phyloP scores from a whole-genome alignment of 2,797 vertebrate genomes.

The Lophotriccus pileatus region DNA sequence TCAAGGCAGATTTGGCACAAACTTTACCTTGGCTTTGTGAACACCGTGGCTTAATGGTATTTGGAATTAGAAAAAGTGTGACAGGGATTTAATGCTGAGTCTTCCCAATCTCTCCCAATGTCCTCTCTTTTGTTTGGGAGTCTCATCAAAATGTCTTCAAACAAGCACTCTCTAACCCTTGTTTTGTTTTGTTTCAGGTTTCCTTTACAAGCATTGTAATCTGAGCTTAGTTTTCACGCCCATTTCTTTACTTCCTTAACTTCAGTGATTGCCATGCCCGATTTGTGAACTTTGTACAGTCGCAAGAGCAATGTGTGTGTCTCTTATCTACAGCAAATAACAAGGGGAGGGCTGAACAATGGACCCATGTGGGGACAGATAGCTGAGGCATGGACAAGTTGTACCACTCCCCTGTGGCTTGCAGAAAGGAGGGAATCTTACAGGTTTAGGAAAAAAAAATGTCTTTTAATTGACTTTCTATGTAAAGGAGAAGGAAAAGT shows the following conservation, averaged over 20 bases:
- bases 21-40: background rate
- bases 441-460: background rate
- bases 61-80: background rate
- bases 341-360: background rate
- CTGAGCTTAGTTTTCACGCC: background rate
- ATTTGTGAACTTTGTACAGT: conserved; percentile 2
- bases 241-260: background rate
- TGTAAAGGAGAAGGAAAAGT: background rate
- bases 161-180: background rate
- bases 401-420: background rate
- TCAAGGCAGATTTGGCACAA: background rate
- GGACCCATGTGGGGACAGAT: background rate
- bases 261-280: background rate
- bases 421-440: background rate
- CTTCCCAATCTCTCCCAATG: background rate
- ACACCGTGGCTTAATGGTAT: background rate
- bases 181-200: background rate
- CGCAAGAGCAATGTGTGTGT: background rate
- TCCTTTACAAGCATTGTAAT: background rate
- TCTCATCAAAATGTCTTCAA: background rate
- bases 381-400: background rate
- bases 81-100: background rate
- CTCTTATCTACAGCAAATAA: conserved; percentile 20
- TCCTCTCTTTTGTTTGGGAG: background rate
- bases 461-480: background rate